These are phyloP conservation scores for Brachymystax lenok DNA, from an alignment of 2,797 vertebrate species.

Conservation along the genomic window DNA sequence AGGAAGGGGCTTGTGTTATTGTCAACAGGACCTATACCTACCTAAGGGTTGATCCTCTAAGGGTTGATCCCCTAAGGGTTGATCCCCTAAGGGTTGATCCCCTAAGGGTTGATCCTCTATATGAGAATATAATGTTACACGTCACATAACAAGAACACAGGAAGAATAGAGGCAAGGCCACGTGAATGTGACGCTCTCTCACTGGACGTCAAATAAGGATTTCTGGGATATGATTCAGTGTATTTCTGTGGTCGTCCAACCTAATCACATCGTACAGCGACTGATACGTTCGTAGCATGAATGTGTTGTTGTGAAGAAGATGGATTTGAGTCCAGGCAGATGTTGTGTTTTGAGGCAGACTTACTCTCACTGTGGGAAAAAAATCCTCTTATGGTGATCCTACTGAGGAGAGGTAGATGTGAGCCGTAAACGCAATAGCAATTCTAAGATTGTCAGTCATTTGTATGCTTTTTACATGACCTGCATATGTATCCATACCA, in stretches of 20 bases:
- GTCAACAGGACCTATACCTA: too few species aligned
- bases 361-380: slow-evolving; percentile 34
- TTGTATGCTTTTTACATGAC: slow-evolving; percentile 1
- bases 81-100: too few species aligned
- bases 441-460: neutral
- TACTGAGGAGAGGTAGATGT: neutral
- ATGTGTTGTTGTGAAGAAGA: slow-evolving; percentile 44
- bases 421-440: neutral
- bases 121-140: slow-evolving; percentile 22
- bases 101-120: too few species aligned
- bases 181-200: slow-evolving; percentile 26
- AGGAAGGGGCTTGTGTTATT: too few species aligned
- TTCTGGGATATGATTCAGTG: slow-evolving; percentile 12
- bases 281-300: slow-evolving; percentile 45
- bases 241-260: slow-evolving; percentile 38
- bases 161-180: slow-evolving; percentile 17
- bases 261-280: slow-evolving; percentile 34
- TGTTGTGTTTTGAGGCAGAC: slow-evolving; percentile 49
- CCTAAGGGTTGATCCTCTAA: too few species aligned
- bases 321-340: slow-evolving; percentile 1
- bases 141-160: slow-evolving; percentile 28
- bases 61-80: too few species aligned
- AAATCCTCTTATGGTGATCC: slow-evolving; percentile 17
- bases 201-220: neutral
- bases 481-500: neutral